Base-by-base conservation (phyloP, 2,797 vertebrate species). In the Sarcophilus harrisii region DNA sequence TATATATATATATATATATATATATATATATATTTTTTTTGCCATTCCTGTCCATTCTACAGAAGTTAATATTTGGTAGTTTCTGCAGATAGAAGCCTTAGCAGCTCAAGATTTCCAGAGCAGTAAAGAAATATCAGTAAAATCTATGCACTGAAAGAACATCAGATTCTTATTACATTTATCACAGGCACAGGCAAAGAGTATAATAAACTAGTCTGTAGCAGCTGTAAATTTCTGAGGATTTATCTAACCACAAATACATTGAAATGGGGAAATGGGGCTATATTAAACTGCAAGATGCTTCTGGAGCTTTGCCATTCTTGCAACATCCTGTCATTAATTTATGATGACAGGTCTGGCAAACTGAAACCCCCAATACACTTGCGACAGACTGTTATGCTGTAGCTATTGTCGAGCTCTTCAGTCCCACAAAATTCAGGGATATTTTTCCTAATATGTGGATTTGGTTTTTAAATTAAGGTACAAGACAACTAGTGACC, bases 261-360 rank as follows among this genome's bases (percentile, higher is more conserved):
- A 99, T 98, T 98, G 99, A 99, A 99, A 99, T 99, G 99, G 99
- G 99, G 99, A 99, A 99, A 99, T 99, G 99, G 99, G 99, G 98
- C 99, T 99, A 99, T 99, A 99, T 99, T 99, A 99, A 99, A 99
- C 99, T 99, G 98, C 98, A 99, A 99, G 98, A 99, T 98, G 97
- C 98, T 99, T 98, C 98, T 98, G 98, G 99, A 98, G 99, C 98
- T 98, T 98, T 98, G 99, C 99, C 99, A 99, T 98, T 99, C 99
- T 99, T 99, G 99, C 99, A 99, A 99, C 99, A 99, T 99, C 99
- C 99, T 99, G 99, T 99, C 99, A 99, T 99, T 99, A 99, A 99
- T 99, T 99, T 99, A 99, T 99, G 99, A 99, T 99, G 99, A 99
- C 99, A 99, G 99, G 98, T 99, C 98, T 99, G 99, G 98, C 99